phyloP scores from a whole-genome alignment of 1,140 invertebrate genomes.

The Caerostris darwini region DNA sequence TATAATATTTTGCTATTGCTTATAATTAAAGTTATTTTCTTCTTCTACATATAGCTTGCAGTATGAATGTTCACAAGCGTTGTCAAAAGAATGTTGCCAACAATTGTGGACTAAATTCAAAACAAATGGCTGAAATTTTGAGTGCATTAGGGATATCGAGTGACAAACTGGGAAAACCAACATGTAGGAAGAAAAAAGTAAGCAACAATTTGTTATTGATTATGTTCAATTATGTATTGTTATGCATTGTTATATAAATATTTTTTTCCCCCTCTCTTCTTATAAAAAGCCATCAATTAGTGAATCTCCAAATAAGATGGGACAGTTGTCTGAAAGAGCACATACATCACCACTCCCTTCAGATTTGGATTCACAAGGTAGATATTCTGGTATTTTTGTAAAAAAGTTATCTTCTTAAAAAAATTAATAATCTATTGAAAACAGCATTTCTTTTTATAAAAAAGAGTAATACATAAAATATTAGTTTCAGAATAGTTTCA shows the following conservation, averaged over 20 bases:
- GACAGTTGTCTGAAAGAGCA: slow-evolving; percentile 77
- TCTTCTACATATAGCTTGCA: slow-evolving; percentile 87
- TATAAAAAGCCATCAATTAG: slow-evolving; percentile 81
- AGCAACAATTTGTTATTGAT: neutral
- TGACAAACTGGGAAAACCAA: slow-evolving; percentile 88
- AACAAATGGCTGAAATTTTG: slow-evolving; percentile 96
- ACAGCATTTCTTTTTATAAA: too few species aligned
- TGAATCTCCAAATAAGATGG: slow-evolving; percentile 81
- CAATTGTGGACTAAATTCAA: slow-evolving; percentile 99
- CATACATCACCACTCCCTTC: slow-evolving; percentile 79
- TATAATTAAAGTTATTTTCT: neutral
- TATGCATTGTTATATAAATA: slow-evolving; percentile 46
- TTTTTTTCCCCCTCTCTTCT: neutral
- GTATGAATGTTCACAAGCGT: slow-evolving; percentile 98
- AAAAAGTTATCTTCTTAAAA: too few species aligned
- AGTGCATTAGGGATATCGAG: slow-evolving; percentile 95
- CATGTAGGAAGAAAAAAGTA: slow-evolving; percentile 85
- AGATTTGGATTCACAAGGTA: slow-evolving; percentile 71
- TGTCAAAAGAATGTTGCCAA: slow-evolving; percentile 99
- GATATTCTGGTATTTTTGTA: neutral
- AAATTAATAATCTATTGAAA: too few species aligned
- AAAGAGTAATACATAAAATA: too few species aligned
- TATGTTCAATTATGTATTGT: slow-evolving; percentile 19
- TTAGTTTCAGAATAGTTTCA: too few species aligned
- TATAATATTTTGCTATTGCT: neutral